These are phyloP conservation scores for Arctopsyche grandis DNA, from an alignment of 1,140 invertebrate species.

Conservation along the genomic window DNA sequence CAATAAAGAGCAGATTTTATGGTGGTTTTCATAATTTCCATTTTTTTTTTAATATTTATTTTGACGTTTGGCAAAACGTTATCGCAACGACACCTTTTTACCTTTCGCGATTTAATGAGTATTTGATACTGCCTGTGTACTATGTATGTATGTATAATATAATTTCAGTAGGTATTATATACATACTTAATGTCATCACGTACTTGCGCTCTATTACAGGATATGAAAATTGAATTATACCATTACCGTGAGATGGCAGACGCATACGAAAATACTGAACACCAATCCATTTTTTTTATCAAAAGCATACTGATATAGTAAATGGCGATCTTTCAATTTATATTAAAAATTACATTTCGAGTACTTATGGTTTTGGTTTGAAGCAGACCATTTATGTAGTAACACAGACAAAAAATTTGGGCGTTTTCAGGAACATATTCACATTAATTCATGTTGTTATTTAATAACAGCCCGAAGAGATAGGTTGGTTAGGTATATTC, in stretches of 20 bases:
- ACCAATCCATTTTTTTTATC: no score
- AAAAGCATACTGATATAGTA: no score
- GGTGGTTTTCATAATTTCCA: conserved; percentile 37
- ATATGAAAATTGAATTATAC: conserved; percentile 1
- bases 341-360: no score
- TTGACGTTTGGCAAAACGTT: not conserved
- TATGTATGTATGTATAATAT: not conserved
- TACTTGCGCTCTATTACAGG: conserved; percentile 6
- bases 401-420: no score
- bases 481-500: no score
- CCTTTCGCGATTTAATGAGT: not conserved
- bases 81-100: conserved; percentile 8
- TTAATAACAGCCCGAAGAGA: no score
- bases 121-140: not conserved
- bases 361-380: no score
- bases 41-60: conserved; percentile 21
- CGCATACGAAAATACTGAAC: not conserved
- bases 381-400: no score
- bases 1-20: conserved; percentile 45
- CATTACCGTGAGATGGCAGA: not conserved
- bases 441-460: no score
- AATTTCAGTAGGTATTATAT: not conserved
- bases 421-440: no score
- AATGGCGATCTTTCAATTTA: no score
- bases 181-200: conserved; percentile 6